phyloP scores from a whole-genome alignment of 2,113 vertebrate species.

The Rhinoderma darwinii region DNA sequence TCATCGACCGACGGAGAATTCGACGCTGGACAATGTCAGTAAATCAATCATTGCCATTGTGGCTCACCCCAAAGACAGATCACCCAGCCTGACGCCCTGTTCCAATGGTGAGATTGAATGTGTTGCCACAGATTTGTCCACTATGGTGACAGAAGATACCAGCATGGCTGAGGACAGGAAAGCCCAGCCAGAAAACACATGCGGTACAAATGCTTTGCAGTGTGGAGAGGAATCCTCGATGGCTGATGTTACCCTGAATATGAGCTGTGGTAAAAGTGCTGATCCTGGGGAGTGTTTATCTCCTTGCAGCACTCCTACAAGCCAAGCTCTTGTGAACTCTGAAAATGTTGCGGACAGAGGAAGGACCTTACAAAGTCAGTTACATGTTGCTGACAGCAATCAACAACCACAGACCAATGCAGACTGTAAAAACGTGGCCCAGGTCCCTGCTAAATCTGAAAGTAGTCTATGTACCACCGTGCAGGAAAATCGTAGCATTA shows the following conservation, averaged over 20 bases:
- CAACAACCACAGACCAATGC: conserved; percentile 66
- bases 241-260: conserved; percentile 78
- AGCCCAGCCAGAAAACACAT: conserved; percentile 66
- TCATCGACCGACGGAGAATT: conserved; percentile 80
- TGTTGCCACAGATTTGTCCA: conserved; percentile 72
- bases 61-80: conserved; percentile 78
- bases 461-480: conserved; percentile 62
- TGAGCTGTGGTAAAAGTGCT: conserved; percentile 74
- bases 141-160: conserved; percentile 83
- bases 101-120: conserved; percentile 75
- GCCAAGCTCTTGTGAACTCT: conserved; percentile 72
- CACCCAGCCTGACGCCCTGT: conserved; percentile 73
- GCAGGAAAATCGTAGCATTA: conserved; percentile 70
- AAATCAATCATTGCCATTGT: conserved; percentile 79
- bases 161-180: conserved; percentile 75
- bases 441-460: conserved; percentile 68
- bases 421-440: conserved; percentile 54
- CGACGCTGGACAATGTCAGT: conserved; percentile 76
- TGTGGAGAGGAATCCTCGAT: conserved; percentile 67
- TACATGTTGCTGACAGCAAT: conserved; percentile 68
- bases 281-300: conserved; percentile 68
- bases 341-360: conserved; percentile 76
- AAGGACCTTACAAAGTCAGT: conserved; percentile 70
- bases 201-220: conserved; percentile 64
- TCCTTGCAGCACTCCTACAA: conserved; percentile 73